Evolutionary conservation across 2,113 vertebrate species (phyloP).

Genomic region (Octodon degus): DNA sequence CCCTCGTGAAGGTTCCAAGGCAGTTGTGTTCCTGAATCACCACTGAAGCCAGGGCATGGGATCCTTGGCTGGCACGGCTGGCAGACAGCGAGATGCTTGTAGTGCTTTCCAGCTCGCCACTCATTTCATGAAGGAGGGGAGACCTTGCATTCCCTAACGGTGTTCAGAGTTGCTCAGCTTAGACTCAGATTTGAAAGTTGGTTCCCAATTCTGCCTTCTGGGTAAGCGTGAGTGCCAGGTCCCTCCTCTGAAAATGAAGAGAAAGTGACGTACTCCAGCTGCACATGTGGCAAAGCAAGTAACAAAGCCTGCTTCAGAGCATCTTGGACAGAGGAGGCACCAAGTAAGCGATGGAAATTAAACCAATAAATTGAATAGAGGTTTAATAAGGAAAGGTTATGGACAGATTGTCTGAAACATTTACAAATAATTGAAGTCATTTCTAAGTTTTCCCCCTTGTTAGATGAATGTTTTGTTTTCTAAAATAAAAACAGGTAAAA

Average conservation of each 20-base stretch:
- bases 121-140: background rate
- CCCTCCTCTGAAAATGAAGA: background rate
- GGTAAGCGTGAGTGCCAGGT: background rate
- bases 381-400: background rate
- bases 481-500: slow-evolving; percentile 7
- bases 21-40: background rate
- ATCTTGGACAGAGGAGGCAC: background rate
- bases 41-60: background rate
- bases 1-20: background rate
- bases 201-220: background rate
- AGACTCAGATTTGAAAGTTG: background rate
- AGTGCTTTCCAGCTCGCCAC: background rate
- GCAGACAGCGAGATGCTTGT: background rate
- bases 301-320: background rate
- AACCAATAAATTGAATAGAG: background rate
- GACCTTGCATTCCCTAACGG: background rate
- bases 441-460: background rate
- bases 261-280: background rate
- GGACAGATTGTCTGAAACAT: background rate
- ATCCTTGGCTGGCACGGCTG: background rate
- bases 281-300: background rate
- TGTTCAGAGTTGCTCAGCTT: background rate
- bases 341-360: background rate
- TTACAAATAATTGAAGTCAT: background rate
- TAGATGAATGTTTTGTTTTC: background rate